Conservation (phyloP, 1,140 invertebrate genomes). For the Semibalanus balanoides region DNA sequence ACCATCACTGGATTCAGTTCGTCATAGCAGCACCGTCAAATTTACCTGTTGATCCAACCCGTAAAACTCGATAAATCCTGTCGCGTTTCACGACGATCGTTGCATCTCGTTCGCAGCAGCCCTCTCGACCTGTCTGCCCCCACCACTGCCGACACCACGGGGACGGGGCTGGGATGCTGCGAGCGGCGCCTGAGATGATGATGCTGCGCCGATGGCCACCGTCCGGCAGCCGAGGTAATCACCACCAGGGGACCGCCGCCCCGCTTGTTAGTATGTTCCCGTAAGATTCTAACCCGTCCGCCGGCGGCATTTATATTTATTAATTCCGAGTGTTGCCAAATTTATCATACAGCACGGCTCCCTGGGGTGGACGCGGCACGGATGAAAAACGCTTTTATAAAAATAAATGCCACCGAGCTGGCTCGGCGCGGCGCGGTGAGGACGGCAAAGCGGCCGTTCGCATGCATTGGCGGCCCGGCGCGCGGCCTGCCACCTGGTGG, state of each 20-base stretch:
- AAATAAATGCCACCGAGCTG: background rate
- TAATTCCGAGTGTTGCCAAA: background rate
- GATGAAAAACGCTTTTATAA: constrained; percentile 2
- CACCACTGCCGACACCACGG: too few relatives aligned
- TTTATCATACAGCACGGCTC: background rate
- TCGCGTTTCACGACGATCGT: too few relatives aligned
- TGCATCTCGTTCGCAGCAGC: too few relatives aligned
- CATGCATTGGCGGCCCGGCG: background rate
- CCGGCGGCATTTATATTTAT: background rate
- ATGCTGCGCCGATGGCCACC: background rate
- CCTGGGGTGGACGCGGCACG: too few relatives aligned
- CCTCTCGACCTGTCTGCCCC: too few relatives aligned
- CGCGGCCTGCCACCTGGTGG: background rate
- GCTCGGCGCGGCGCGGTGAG: too few relatives aligned
- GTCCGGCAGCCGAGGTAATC: background rate
- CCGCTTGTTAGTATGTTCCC: background rate
- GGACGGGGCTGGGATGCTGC: too few relatives aligned
- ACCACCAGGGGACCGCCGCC: background rate
- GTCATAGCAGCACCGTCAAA: too few relatives aligned
- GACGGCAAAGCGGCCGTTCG: background rate
- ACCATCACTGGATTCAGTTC: too few relatives aligned
- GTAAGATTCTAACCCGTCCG: background rate
- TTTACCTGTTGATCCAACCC: too few relatives aligned
- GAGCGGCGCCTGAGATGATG: too few relatives aligned
- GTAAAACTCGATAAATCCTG: too few relatives aligned